Base-by-base conservation (phyloP, 1,140 invertebrate species). In the Pristionchus pacificus region DNA sequence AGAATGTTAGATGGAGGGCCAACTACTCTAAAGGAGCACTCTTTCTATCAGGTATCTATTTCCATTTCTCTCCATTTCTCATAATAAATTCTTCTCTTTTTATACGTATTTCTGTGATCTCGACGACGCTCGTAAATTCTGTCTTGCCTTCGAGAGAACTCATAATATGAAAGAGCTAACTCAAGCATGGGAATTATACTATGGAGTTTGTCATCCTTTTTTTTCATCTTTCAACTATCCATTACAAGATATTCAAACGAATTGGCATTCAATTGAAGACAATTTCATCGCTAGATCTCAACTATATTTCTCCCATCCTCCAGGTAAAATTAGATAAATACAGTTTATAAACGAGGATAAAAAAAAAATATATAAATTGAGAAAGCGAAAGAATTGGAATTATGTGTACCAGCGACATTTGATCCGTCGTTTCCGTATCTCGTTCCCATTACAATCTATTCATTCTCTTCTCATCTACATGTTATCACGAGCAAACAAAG, bases 161-260 rank as follows among this genome's bases (percentile, higher is more conserved):
- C 89, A 89, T 1, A 93, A 95, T 78, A 89, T 91, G 0, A 88
- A 93, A 67, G 93, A 98, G 79, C 85, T 99, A 28, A 96, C 95
- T 81, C 92, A 95, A 83, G 96, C 97, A 15, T 99, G 97, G 97
- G 96, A 99, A 83, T 86, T 97, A 0, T 99, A 99, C 84, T 98
- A 98, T 85, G 68, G 66, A 30, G 74, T 74, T 10, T 49, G 38
- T 49, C 38, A 33, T 13, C 27, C 49, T 19, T 1, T 65, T 60
- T 15, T 27, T 72, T 74, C 31, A n/a, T 24, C 3, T 19, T 60
- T n/a, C 6, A 24, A 60, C 10, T 28, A 19, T 1, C 13, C 19
- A 13, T 55, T 74, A 30, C 60, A 92, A 97, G 80, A 94, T 98
- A 13, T 97, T 98, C 83, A 88, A 95, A 61, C 89, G 93, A 67